Conservation (phyloP, 2,797 vertebrate genomes). For the Crax fasciolata region DNA sequence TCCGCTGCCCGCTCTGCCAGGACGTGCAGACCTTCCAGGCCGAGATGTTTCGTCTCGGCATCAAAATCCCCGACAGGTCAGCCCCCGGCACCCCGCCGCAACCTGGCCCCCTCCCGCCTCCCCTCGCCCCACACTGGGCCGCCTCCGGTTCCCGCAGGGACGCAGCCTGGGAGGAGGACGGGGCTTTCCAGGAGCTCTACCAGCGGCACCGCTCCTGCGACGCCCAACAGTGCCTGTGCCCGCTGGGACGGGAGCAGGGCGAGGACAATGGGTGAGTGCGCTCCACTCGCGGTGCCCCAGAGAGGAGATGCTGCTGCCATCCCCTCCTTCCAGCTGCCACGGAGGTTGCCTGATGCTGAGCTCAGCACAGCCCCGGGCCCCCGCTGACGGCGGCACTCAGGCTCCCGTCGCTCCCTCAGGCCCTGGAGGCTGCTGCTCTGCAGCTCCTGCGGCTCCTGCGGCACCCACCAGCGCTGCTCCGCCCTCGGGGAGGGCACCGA, state of each 20-base stretch:
- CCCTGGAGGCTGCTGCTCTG: not conserved
- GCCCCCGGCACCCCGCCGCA: not conserved
- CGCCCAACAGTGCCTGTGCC: not conserved
- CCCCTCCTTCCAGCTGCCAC: not conserved
- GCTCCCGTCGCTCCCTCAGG: not conserved
- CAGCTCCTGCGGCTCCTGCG: not conserved
- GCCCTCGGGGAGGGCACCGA: rapidly evolving
- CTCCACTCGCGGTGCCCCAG: not conserved
- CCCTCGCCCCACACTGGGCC: rapidly evolving
- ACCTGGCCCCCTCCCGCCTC: not conserved
- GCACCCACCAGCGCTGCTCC: not conserved
- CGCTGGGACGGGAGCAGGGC: not conserved
- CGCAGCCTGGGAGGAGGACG: not conserved
- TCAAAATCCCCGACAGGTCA: not conserved
- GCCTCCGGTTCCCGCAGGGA: not conserved
- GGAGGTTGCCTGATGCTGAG: not conserved
- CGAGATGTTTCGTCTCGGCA: not conserved
- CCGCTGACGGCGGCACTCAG: not conserved
- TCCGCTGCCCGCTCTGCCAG: not conserved
- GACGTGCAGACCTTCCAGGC: not conserved
- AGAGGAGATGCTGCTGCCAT: not conserved
- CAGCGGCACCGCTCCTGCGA: not conserved
- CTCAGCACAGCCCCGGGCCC: no score
- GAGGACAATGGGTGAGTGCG: not conserved
- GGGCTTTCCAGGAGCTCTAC: rapidly evolving